Evolutionary conservation across 1,140 invertebrate species (phyloP), one percentile per base, ranked within the genome.

Genomic region (Nomia melanderi): DNA sequence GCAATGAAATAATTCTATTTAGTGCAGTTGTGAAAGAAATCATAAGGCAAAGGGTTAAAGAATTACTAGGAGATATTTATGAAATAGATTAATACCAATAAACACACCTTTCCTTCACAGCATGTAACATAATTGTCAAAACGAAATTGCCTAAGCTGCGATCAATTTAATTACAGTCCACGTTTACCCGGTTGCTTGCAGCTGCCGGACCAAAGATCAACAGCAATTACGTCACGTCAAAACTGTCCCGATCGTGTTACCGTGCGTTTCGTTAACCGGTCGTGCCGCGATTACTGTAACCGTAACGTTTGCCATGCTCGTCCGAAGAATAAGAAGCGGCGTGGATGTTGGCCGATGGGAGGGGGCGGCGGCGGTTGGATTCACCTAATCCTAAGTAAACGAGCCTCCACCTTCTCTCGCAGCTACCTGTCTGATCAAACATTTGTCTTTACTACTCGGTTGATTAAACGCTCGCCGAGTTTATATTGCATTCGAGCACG

Each of bases 361-460:
- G 36, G 14, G 41, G 23, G 53, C 7, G 25, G 25, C 36, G 29
- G 27, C 23, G 57, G 64, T 44, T 53, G 69, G 63, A 86, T 77
- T 82, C 79, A 65, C 47, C 74, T 87, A 88, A 89, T 89, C 86
- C 85, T 88, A 84, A 89, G 79, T 80, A 89, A 89, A 88, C 79
- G 81, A 17, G 41, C 57, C 53, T 39, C 47, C 62, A 79, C 81
- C 76, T 82, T 77, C 54, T 47, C 75, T 76, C 66, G 41, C 71
- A 67, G 67, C 73, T 67, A 83, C 74, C 83, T 80, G 86, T 78
- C 85, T 88, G 85, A 87, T 87, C 87, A 89, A 89, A 89, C 87
- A 89, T 88, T 89, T 89, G 87, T 87, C 88, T 87, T 84, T 81
- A 88, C 88, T 82, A 86, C 87, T 88, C 86, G 85, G 78, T 82